Evolutionary conservation across 2,888 invertebrate species (phyloP), one percentile per base, ranked within the genome.

Genomic region (Acanthosepion esculentum): DNA sequence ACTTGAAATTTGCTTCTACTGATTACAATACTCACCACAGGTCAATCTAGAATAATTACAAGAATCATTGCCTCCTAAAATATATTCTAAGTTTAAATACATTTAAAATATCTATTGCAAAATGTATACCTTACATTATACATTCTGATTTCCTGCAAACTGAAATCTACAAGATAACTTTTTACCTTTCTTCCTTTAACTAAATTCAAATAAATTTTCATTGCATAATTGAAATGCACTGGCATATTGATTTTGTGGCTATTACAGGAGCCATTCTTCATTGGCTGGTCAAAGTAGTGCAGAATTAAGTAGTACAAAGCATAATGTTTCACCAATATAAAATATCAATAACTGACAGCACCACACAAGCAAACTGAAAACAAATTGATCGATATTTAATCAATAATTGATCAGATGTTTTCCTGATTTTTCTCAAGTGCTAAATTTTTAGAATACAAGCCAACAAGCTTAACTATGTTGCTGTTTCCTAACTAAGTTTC

Each of bases 381-480:
- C n/a, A 78, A 78, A 78, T 15, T 10, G n/a, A 78, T 78, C n/a
- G 5, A 78, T 78, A n/a, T 78, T 78, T 15, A 78, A 78, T 78
- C 78, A 33, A 78, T 78, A 78, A 78, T n/a, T 78, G 78, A 78
- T 78, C 78, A 78, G 78, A 78, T 78, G 78, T 78, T n/a, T 78
- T 78, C n/a, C 7, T 6, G 23, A 78, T 78, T 78, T 78, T 78
- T 2, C n/a, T 33, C 78, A 78, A 78, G 78, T 78, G 78, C n/a
- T 33, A 78, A 78, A 12, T n/a, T 78, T 78, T 33, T 78, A 78
- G n/a, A n/a, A n/a, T 78, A 15, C n/a, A 78, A 78, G n/a, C 23
- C 59, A 59, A 55, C 1, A 15, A 59, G 59, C 26, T 23, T 7
- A 59, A 59, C 59, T 59, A 59, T 23, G 6, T 20, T 59, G 59